Conservation (phyloP, 2,113 vertebrate genomes). For the Chascanopsetta lugubris region DNA sequence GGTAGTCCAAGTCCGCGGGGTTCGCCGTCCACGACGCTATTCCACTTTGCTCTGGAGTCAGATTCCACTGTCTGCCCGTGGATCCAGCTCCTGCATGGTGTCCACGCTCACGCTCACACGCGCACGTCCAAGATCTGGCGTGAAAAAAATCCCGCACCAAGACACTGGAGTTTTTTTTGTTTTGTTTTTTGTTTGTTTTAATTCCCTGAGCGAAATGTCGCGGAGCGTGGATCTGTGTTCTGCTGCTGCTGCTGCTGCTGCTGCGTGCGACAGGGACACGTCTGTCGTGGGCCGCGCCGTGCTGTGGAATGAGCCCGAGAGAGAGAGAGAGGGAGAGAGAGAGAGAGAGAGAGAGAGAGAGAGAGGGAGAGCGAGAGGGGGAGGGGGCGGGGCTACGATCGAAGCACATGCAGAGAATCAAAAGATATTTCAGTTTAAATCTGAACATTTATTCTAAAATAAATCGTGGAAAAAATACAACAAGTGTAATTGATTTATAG, state of each 20-base stretch:
- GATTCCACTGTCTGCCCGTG: slow-evolving; percentile 39
- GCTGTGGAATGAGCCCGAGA: slow-evolving; percentile 76
- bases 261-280: slow-evolving; percentile 49
- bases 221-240: slow-evolving; percentile 11
- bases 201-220: slow-evolving; percentile 80
- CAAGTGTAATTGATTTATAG: not conserved
- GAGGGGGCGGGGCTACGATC: slow-evolving; percentile 66
- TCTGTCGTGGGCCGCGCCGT: slow-evolving; percentile 71
- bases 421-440: slow-evolving; percentile 43
- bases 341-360: slow-evolving; percentile 40
- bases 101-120: slow-evolving; percentile 46
- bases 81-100: slow-evolving; percentile 50
- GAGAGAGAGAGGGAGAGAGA: slow-evolving; percentile 48
- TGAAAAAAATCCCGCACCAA: slow-evolving; percentile 56
- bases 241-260: not conserved
- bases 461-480: not conserved
- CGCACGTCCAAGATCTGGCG: slow-evolving; percentile 19
- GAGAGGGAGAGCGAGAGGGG: slow-evolving; percentile 58
- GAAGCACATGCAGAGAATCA: slow-evolving; percentile 64
- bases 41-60: slow-evolving; percentile 50
- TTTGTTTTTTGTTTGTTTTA: slow-evolving; percentile 46
- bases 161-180: slow-evolving; percentile 48
- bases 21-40: slow-evolving; percentile 63
- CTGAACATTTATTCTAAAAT: slow-evolving; percentile 34
- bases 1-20: slow-evolving; percentile 60